Evolutionary conservation across 2,113 vertebrate species (phyloP).

Genomic region (Petrocephalus microphthalmus): DNA sequence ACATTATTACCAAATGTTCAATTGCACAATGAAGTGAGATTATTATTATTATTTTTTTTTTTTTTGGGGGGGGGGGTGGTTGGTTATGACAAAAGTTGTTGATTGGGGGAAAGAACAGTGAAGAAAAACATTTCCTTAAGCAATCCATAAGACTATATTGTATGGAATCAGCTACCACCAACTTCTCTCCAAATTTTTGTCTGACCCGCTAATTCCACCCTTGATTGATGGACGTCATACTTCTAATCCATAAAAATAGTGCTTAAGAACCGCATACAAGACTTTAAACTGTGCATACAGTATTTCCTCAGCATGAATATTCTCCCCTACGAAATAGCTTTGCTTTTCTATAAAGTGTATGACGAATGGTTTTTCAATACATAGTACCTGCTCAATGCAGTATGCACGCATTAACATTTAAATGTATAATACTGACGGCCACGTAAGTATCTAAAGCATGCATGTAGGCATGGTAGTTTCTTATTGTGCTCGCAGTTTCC

Average conservation of each 20-base stretch:
- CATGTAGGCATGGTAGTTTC: not conserved
- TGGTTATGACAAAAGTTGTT: not conserved
- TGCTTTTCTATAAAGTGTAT: not conserved
- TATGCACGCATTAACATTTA: not conserved
- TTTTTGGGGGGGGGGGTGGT: not conserved
- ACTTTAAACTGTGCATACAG: not conserved
- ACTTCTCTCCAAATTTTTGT: not conserved
- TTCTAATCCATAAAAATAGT: not conserved
- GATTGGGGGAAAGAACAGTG: not conserved
- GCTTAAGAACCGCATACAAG: not conserved
- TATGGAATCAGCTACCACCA: not conserved
- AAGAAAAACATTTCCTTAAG: not conserved
- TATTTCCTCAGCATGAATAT: not conserved
- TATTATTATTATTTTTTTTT: too few species aligned
- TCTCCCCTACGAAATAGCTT: not conserved
- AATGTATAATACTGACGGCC: not conserved
- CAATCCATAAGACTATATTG: not conserved
- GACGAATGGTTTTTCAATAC: not conserved
- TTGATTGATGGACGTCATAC: not conserved
- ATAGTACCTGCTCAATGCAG: not conserved
- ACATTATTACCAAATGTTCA: not conserved
- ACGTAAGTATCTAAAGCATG: not conserved
- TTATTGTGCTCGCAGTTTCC: not conserved
- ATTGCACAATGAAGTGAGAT: too few species aligned
- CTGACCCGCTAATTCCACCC: not conserved